Conservation (phyloP, 2,113 vertebrate genomes). For the Anarrhichthys ocellatus region DNA sequence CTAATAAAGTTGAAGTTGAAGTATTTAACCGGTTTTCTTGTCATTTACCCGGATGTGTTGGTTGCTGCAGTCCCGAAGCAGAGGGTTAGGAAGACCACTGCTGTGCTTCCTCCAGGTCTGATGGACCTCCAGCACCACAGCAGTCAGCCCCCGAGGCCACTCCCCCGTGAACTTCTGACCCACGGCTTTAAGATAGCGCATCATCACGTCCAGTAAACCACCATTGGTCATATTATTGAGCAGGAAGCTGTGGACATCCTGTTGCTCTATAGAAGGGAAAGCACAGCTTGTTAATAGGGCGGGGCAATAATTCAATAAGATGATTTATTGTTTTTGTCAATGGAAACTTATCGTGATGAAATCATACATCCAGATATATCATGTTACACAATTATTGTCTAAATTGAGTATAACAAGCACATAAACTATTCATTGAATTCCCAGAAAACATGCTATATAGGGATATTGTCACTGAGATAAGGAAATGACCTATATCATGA, state of each 20-base stretch:
- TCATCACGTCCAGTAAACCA: slow-evolving; percentile 94
- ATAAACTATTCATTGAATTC: not conserved
- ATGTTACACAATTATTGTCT: not conserved
- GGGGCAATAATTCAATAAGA: not conserved
- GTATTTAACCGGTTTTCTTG: not conserved
- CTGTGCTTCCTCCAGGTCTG: slow-evolving; percentile 94
- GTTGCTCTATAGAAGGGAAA: slow-evolving; percentile 85
- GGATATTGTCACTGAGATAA: not conserved
- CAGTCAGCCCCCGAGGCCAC: slow-evolving; percentile 90
- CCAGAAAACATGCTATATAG: not conserved
- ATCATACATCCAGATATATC: not conserved
- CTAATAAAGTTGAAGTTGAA: not conserved
- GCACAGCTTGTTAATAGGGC: not conserved
- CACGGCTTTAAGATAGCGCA: slow-evolving; percentile 93
- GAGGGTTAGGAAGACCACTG: slow-evolving; percentile 91
- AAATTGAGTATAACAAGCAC: not conserved
- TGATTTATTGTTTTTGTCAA: not conserved
- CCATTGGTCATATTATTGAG: slow-evolving; percentile 91
- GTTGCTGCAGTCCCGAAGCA: slow-evolving; percentile 91
- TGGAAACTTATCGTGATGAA: not conserved
- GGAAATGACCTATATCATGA: not conserved
- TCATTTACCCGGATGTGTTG: slow-evolving; percentile 89
- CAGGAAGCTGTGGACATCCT: slow-evolving; percentile 92
- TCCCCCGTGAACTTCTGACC: slow-evolving; percentile 90
- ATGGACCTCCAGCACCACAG: slow-evolving; percentile 91